A percentile compares a stretch with the other conserved stretches of the same genome.
These are phyloP conservation scores for Martes martes DNA, from an alignment of 2,113 vertebrate genomes.

Conservation along the genomic window DNA sequence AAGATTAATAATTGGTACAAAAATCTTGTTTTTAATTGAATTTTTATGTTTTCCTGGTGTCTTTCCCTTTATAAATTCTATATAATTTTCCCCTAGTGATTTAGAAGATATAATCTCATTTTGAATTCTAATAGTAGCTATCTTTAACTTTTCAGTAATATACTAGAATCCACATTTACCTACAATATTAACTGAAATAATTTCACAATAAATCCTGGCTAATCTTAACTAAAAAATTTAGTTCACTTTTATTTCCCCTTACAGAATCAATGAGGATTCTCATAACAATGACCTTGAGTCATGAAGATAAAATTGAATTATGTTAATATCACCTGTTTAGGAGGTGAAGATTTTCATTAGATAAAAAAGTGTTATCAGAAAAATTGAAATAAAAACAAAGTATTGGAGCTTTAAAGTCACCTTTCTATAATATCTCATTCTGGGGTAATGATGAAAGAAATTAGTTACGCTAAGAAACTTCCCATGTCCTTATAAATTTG, in stretches of 20 bases:
- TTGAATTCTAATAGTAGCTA: neutral
- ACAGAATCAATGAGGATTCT: neutral
- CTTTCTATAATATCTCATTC: neutral
- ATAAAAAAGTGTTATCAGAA: neutral
- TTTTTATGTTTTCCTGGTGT: neutral
- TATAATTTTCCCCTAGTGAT: neutral
- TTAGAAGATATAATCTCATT: constrained; percentile 7
- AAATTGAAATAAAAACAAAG: constrained; percentile 43
- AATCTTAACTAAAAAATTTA: neutral
- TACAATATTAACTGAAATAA: neutral
- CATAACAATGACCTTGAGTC: neutral
- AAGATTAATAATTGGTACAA: neutral
- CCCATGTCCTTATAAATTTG: neutral
- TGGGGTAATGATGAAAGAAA: neutral
- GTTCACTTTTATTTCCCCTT: neutral
- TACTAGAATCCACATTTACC: neutral
- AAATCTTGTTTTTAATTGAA: neutral
- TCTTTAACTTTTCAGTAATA: constrained; percentile 16
- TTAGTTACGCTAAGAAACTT: neutral
- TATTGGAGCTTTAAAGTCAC: neutral
- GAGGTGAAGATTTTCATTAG: neutral
- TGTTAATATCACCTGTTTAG: constrained; percentile 11
- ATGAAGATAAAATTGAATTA: constrained; percentile 17
- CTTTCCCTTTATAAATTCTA: neutral
- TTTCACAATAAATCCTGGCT: neutral